Evolutionary conservation across 2,797 vertebrate genomes (phyloP).

Genomic region (Eurystomus glaucurus): DNA sequence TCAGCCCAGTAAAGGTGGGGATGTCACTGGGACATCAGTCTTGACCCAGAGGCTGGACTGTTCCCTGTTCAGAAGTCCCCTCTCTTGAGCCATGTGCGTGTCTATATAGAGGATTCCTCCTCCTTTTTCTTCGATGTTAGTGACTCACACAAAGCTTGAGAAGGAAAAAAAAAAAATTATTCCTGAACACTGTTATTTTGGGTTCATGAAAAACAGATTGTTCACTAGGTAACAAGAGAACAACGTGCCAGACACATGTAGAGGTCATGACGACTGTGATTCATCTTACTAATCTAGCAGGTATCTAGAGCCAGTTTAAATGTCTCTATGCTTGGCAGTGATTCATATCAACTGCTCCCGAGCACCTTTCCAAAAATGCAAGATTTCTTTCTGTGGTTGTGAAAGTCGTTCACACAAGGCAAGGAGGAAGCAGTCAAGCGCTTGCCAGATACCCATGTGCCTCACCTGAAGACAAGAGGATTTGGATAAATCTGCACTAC

Average conservation of each 20-base stretch:
- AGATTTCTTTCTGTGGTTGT: neutral
- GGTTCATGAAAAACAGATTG: slow-evolving; percentile 57
- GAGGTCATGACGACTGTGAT: slow-evolving; percentile 51
- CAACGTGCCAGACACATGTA: slow-evolving; percentile 66
- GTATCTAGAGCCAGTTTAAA: slow-evolving; percentile 7
- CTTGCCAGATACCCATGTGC: neutral
- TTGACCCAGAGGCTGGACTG: neutral
- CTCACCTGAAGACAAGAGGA: neutral
- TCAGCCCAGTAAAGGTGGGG: neutral
- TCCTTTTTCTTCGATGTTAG: neutral
- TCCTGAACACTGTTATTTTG: slow-evolving; percentile 67
- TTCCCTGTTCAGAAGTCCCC: neutral
- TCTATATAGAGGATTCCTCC: neutral
- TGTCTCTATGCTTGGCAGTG: slow-evolving; percentile 31
- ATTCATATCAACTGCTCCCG: slow-evolving; percentile 12
- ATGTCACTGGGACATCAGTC: neutral
- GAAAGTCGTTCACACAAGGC: neutral
- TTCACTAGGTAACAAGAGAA: slow-evolving; percentile 66
- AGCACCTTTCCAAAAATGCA: slow-evolving; percentile 12
- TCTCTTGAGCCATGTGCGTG: neutral
- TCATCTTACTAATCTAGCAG: slow-evolving; percentile 64
- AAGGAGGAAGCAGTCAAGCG: neutral
- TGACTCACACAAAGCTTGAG: slow-evolving; percentile 38
- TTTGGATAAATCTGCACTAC: neutral
- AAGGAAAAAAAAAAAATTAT: neutral